Evolutionary conservation across 2,797 vertebrate genomes (phyloP).

Genomic region (Megalops cyprinoides): DNA sequence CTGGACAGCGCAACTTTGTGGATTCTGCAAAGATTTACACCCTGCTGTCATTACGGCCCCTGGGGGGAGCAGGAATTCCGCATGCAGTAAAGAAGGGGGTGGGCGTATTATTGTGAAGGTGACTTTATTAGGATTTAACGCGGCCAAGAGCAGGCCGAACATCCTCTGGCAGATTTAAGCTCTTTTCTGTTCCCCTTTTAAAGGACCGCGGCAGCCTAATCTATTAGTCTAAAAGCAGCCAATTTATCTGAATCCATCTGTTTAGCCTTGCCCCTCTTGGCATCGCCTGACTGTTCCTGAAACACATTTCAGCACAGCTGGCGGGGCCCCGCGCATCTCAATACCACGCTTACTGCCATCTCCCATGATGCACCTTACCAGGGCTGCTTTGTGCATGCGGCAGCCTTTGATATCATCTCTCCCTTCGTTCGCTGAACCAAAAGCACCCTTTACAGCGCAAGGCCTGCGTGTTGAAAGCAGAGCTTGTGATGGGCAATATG

Average conservation of each 20-base stretch:
- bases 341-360: constrained; percentile 50
- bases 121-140: constrained; percentile 83
- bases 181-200: constrained; percentile 62
- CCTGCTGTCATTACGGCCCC: constrained; percentile 65
- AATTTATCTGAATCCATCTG: constrained; percentile 81
- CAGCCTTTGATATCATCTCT: neutral
- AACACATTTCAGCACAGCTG: constrained; percentile 79
- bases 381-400: constrained; percentile 30
- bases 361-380: constrained; percentile 56
- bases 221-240: constrained; percentile 77
- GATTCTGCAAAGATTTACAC: constrained; percentile 76
- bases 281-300: constrained; percentile 63
- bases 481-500: neutral
- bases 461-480: neutral
- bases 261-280: constrained; percentile 70
- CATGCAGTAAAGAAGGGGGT: constrained; percentile 68
- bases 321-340: constrained; percentile 57
- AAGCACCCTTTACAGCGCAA: neutral
- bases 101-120: constrained; percentile 78
- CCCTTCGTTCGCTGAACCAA: constrained; percentile 10
- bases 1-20: constrained; percentile 69
- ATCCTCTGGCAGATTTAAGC: constrained; percentile 75
- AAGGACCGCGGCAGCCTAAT: constrained; percentile 69
- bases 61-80: constrained; percentile 68
- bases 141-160: constrained; percentile 55